A percentile compares a stretch with the other conserved stretches of the same genome.
phyloP scores from a whole-genome alignment of 2,888 invertebrate species.

The Scaeva pyrastri region DNA sequence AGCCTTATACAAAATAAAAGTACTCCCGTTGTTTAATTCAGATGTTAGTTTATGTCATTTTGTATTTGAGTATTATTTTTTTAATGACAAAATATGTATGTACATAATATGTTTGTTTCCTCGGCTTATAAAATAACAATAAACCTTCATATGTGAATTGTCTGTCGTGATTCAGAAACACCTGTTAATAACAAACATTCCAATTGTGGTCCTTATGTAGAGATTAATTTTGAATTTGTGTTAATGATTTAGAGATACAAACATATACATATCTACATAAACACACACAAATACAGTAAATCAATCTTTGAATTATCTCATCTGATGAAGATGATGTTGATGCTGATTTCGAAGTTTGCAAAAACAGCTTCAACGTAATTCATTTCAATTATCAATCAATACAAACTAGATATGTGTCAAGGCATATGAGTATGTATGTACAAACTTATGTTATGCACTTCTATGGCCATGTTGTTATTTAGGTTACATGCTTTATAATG shows the following conservation, averaged over 20 bases:
- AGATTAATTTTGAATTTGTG: slow-evolving; percentile 58
- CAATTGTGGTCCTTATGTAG: slow-evolving; percentile 38
- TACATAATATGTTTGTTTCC: too few species aligned
- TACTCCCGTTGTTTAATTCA: too few species aligned
- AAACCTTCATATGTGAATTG: too few species aligned
- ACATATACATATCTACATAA: too few species aligned
- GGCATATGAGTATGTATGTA: too few species aligned
- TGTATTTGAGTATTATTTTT: too few species aligned
- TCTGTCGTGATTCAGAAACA: slow-evolving; percentile 54
- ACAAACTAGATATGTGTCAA: neutral
- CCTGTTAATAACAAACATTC: slow-evolving; percentile 66
- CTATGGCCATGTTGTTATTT: neutral
- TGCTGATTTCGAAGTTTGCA: slow-evolving; percentile 30
- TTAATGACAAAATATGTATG: too few species aligned
- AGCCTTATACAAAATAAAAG: too few species aligned
- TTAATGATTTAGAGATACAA: neutral
- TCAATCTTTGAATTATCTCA: slow-evolving; percentile 38
- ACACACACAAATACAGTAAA: neutral
- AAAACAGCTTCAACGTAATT: slow-evolving; percentile 49
- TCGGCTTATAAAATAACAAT: too few species aligned
- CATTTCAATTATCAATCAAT: neutral
- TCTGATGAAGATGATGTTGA: neutral
- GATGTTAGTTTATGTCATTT: too few species aligned
- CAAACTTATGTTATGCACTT: neutral
- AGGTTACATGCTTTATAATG: slow-evolving; percentile 17